Base-by-base conservation (phyloP, 2,888 invertebrate species). In the Nomada fucata region DNA sequence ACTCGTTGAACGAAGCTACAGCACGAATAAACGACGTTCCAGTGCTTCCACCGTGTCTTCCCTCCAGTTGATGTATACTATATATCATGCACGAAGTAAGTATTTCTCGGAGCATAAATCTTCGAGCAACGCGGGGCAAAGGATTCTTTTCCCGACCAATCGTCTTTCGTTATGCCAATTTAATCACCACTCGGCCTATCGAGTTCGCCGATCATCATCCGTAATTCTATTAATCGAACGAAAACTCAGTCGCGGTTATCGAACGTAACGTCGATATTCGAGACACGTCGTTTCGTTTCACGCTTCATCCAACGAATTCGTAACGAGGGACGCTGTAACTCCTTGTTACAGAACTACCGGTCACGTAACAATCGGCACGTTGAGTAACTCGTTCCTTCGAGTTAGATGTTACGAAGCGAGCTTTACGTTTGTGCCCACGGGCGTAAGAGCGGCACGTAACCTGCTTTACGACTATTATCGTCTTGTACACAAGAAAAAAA, bases 321-420 rank as follows among this genome's bases (percentile, higher is more conserved):
- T 87, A 88, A 86, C 83, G 79, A 89, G 86, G 79, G 86, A 78
- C 77, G 69, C 70, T 87, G 70, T 88, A 88, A 89, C 83, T 82
- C 80, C 82, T 87, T 83, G 88, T 88, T 89, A 87, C 79, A 88
- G 88, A 88, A 88, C 86, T 83, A 78, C 76, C 80, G 77, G 61
- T 88, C 86, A 85, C 82, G 87, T 87, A 87, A 89, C 89, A 82
- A 84, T 83, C 71, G 68, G 63, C 73, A 53, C 67, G 86, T 89
- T 89, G 81, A 88, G 88, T 86, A 89, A 89, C 85, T 68, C 86
- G 76, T 85, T 84, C 82, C 76, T 81, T 88, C 76, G 85, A 89
- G 89, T 88, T 87, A 87, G 87, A 88, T 29, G 86, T 89, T 86
- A 84, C 79, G 86, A 85, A 74, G 82, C 67, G 79, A 85, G 86